phyloP scores from a whole-genome alignment of 1,140 invertebrate species.

The Elymnias hypermnestra region DNA sequence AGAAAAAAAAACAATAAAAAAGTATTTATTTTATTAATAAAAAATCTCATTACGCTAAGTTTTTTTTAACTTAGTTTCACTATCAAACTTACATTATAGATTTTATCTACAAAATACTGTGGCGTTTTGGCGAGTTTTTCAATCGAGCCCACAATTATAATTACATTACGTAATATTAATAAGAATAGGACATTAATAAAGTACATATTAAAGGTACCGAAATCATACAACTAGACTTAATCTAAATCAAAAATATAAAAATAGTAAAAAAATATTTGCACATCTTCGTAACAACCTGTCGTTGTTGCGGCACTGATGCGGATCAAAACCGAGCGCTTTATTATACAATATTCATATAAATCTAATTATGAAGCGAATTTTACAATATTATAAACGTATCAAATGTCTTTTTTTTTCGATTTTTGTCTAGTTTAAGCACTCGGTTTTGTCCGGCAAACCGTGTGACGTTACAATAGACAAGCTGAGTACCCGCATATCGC shows the following conservation, averaged over 20 bases:
- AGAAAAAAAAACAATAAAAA: constrained; percentile 69
- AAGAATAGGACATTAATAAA: constrained; percentile 67
- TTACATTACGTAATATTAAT: constrained; percentile 61
- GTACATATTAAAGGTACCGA: constrained; percentile 61
- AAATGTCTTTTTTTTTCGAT: too few relatives aligned
- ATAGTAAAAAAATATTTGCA: constrained; percentile 75
- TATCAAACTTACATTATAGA: constrained; percentile 72
- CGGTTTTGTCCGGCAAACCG: neutral
- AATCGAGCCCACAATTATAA: constrained; percentile 45
- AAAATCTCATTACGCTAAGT: constrained; percentile 73
- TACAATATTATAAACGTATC: constrained; percentile 19
- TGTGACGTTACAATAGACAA: constrained; percentile 24
- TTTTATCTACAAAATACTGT: constrained; percentile 75
- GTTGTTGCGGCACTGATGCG: constrained; percentile 47
- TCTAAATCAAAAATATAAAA: constrained; percentile 75
- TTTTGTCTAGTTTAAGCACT: too few relatives aligned
- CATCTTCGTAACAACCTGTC: constrained; percentile 64
- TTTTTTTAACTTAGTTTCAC: too few relatives aligned
- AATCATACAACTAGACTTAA: constrained; percentile 73
- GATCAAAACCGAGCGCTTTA: constrained; percentile 10
- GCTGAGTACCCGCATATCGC: constrained; percentile 31
- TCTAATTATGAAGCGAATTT: constrained; percentile 20
- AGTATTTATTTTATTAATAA: constrained; percentile 71
- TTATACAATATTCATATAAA: constrained; percentile 14
- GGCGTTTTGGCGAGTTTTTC: constrained; percentile 64